These are phyloP conservation scores for Temnothorax unifasciatus DNA, from an alignment of 2,888 invertebrate species.

Conservation along the genomic window DNA sequence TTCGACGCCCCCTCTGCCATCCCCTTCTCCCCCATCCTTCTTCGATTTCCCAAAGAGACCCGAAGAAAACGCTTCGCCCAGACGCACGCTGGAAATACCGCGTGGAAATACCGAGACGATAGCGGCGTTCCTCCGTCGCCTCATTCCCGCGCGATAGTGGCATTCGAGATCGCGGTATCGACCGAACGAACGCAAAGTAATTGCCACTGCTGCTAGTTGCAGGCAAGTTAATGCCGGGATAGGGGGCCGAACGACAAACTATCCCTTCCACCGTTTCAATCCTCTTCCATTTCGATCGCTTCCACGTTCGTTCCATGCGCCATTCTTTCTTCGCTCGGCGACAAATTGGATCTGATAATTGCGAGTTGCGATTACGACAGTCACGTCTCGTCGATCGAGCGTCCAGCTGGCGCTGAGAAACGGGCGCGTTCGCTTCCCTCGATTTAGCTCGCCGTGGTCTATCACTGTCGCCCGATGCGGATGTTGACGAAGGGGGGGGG, in stretches of 20 bases:
- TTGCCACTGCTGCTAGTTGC: slow-evolving; percentile 64
- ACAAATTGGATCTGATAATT: slow-evolving; percentile 79
- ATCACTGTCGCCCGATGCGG: slow-evolving; percentile 65
- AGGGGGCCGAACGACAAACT: slow-evolving; percentile 48
- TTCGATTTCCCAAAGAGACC: slow-evolving; percentile 32
- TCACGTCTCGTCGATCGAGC: slow-evolving; percentile 72
- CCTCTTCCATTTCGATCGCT: slow-evolving; percentile 20
- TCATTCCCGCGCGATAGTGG: background rate
- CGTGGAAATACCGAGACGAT: slow-evolving; percentile 26
- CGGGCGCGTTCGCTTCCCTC: slow-evolving; percentile 56
- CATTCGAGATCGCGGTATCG: slow-evolving; percentile 61
- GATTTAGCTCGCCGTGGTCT: slow-evolving; percentile 67
- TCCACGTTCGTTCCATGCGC: slow-evolving; percentile 36
- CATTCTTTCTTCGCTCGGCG: slow-evolving; percentile 25
- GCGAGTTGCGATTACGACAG: slow-evolving; percentile 74
- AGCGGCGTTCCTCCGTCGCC: background rate
- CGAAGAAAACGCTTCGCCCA: slow-evolving; percentile 28
- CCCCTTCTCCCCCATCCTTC: background rate
- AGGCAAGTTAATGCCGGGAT: slow-evolving; percentile 68
- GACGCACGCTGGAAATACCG: slow-evolving; percentile 31
- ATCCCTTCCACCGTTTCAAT: slow-evolving; percentile 34
- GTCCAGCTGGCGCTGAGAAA: slow-evolving; percentile 61
- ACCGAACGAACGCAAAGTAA: slow-evolving; percentile 68
- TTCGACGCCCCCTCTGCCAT: slow-evolving; percentile 35
- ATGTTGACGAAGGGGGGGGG: background rate